phyloP scores from a whole-genome alignment of 2,888 invertebrate genomes.

The Synanthedon vespiformis region DNA sequence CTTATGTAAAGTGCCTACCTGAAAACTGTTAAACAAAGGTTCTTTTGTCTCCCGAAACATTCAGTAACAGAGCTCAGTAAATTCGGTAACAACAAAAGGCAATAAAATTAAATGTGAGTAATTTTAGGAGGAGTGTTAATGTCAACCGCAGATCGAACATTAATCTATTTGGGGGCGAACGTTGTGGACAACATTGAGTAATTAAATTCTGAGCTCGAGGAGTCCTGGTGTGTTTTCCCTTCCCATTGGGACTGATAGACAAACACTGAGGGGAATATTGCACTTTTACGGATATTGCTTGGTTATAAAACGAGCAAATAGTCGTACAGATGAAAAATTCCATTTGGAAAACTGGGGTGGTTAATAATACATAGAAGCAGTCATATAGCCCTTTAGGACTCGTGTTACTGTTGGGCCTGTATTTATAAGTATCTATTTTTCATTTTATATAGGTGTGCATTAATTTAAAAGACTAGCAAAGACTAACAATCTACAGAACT shows the following conservation, averaged over 20 bases:
- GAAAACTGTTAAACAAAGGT: no score
- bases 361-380: no score
- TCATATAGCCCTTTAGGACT: no score
- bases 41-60: no score
- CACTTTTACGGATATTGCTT: conserved; percentile 1
- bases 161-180: conserved; percentile 20
- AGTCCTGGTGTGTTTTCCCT: neutral
- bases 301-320: neutral
- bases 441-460: no score
- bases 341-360: no score
- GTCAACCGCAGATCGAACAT: conserved; percentile 15
- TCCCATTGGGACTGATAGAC: neutral
- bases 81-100: conserved; percentile 9
- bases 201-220: conserved; percentile 40
- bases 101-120: conserved; percentile 15
- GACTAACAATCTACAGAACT: no score
- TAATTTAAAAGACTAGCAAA: no score
- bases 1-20: no score
- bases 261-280: conserved; percentile 27
- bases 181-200: conserved; percentile 37
- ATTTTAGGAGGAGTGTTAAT: conserved; percentile 13
- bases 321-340: no score
- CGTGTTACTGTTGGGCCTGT: no score
- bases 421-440: no score
- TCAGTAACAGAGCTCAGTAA: conserved; percentile 3